Base-by-base conservation (phyloP, 2,888 invertebrate species). In the Cyrtodaria siliqua region DNA sequence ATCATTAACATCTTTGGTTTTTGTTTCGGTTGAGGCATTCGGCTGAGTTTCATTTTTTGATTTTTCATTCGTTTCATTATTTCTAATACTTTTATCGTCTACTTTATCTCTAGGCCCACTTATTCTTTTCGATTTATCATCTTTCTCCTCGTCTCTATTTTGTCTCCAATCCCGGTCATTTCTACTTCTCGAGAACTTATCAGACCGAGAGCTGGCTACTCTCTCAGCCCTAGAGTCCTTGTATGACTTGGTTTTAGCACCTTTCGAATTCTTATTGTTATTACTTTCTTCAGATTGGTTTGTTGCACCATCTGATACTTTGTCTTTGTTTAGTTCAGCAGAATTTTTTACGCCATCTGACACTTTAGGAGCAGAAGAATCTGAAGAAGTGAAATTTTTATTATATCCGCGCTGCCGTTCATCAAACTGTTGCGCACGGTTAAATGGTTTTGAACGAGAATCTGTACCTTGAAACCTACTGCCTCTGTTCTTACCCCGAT, bases 381-480 rank as follows among this genome's bases (percentile, higher is more conserved):
- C 24, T 53, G 23, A 33, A 12, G 33, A 23, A 14, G 57, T 38
- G 18, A 47, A 60, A 24, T 23, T 64, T 40, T 27, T 61, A 50
- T 68, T 67, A 50, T 73, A 73, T 9, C 18, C 52, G 14, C 52
- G 42, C 27, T 57, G 49, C 29, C 57, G 47, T 29, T 67, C 67
- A n/a, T 24, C 9, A 14, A 23, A 6, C n/a, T 67, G 56, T n/a
- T 62, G 55, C 23, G 47, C 20, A 23, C 29, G 49, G 44, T 77
- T 67, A 63, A 49, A 77, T 20, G 40, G 47, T 53, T 44, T 71
- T 49, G 77, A 53, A 23, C 77, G 24, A 23, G 77, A 49, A 55
- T 77, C 77, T n/a, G 57, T 38, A 1, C 77, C 77, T 26, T 63
- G 53, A 63, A 77, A 71, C 29, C 77, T 50, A 20, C 70, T 57